phyloP scores from a whole-genome alignment of 2,888 invertebrate species.

The Lomographa bimaculata region DNA sequence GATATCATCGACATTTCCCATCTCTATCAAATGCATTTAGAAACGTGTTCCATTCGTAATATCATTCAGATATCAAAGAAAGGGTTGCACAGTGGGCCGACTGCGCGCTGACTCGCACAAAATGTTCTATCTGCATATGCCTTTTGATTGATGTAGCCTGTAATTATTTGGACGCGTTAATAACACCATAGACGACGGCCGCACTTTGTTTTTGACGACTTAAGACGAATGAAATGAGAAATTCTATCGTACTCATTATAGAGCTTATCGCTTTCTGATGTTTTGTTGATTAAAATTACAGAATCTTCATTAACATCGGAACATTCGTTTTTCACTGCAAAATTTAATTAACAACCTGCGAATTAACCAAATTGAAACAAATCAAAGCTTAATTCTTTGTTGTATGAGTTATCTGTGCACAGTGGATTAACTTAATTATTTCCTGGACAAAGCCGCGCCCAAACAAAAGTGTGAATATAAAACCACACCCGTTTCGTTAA shows the following conservation, averaged over 20 bases:
- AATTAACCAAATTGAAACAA: constrained; percentile 22
- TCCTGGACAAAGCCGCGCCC: constrained; percentile 61
- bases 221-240: constrained; percentile 82
- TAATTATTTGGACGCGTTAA: constrained; percentile 84
- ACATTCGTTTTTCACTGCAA: constrained; percentile 45
- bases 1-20: constrained; percentile 41
- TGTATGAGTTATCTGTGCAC: constrained; percentile 35
- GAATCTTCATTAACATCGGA: constrained; percentile 21
- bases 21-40: constrained; percentile 51
- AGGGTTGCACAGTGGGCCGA: constrained; percentile 79
- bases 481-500: constrained; percentile 67
- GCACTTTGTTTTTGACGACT: constrained; percentile 82
- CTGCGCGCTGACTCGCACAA: constrained; percentile 80
- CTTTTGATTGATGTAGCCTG: constrained; percentile 82
- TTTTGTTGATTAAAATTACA: constrained; percentile 74
- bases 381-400: constrained; percentile 16
- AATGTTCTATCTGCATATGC: constrained; percentile 80
- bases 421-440: constrained; percentile 54
- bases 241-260: constrained; percentile 79
- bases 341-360: constrained; percentile 45
- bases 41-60: constrained; percentile 69
- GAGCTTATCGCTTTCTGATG: constrained; percentile 77
- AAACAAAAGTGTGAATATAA: constrained; percentile 65
- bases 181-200: constrained; percentile 79
- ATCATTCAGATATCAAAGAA: constrained; percentile 79